Base-by-base conservation (phyloP, 2,113 vertebrate genomes). In the Clinocottus analis region DNA sequence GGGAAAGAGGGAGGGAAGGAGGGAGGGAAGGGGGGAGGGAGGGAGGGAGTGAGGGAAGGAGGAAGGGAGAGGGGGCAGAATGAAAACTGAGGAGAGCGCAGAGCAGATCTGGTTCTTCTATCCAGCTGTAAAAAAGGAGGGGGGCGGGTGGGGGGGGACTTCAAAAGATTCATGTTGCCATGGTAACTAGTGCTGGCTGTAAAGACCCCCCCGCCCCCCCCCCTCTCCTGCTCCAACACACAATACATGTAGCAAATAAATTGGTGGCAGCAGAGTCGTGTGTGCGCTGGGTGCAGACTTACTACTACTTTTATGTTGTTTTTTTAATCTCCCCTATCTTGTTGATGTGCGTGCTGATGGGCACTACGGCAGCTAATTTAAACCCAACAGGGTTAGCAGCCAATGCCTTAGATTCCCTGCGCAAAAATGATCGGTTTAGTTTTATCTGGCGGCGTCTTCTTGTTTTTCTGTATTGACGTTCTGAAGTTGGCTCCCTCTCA, bases 91-190 rank as follows among this genome's bases (percentile, higher is more conserved):
- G 64, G 45, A 31, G 58, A 55, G 41, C 74, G 81, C 53, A 80
- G 83, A 86, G 79, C 70, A 88, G 89, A 91, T 91, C 89, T 85
- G 86, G 83, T 90, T 86, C 85, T 92, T 90, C 86, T 88, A 92
- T 92, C 89, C 91, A 89, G 86, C 84, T 93, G 90, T 81, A 86
- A 90, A 82, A 74, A 72, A 55, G 45, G n/a, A 45, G 72, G 79
- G 83, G 47, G 74, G 65, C n/a, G 56, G 77, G 81, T 77, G 74
- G 59, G 37, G 58, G 75, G 82, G 77, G 72, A 89, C 91, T 91
- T 93, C 91, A 92, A 93, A n/a, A 93, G 91, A 88, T 85, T 75
- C 72, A 39, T 4, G 93, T 94, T 94, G 89, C 93, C 91, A 95
- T 95, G 90, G 93, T 89, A 94, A 95, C 94, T 88, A 84, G 89